Conservation (phyloP, 2,113 vertebrate species). For the Lycaon pictus region DNA sequence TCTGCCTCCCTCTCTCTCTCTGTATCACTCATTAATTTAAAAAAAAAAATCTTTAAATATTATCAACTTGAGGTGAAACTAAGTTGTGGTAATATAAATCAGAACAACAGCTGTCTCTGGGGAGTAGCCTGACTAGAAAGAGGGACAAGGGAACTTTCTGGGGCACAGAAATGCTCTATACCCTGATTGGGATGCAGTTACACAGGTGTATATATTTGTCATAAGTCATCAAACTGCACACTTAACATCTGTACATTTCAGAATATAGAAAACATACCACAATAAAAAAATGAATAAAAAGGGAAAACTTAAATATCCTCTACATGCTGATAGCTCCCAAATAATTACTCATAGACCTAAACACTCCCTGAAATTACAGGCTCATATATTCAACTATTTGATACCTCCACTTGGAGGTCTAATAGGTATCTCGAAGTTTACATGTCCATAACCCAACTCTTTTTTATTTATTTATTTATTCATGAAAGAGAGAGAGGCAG, state of each 20-base stretch:
- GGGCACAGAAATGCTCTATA: background rate
- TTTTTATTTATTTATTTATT: too few species aligned
- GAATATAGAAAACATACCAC: background rate
- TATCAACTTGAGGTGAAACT: slow-evolving; percentile 23
- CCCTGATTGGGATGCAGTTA: background rate
- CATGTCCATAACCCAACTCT: background rate
- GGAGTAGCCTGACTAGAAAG: background rate
- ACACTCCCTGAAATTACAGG: background rate
- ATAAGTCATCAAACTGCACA: background rate
- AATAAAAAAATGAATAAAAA: background rate
- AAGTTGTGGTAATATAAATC: background rate
- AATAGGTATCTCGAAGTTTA: background rate
- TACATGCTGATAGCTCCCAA: background rate
- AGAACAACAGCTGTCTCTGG: background rate
- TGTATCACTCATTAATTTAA: too few species aligned
- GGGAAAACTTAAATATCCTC: background rate
- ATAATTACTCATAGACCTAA: slow-evolving; percentile 13
- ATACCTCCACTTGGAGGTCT: background rate
- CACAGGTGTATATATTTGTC: background rate
- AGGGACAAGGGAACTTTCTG: background rate
- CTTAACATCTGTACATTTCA: slow-evolving; percentile 2
- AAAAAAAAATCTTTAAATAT: background rate
- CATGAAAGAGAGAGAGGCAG: too few species aligned
- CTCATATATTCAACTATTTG: background rate
- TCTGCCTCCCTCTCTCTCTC: too few species aligned